Evolutionary conservation across 1,140 invertebrate genomes (phyloP), one percentile per base, ranked within the genome.

Genomic region (Dendrolimus kikuchii): DNA sequence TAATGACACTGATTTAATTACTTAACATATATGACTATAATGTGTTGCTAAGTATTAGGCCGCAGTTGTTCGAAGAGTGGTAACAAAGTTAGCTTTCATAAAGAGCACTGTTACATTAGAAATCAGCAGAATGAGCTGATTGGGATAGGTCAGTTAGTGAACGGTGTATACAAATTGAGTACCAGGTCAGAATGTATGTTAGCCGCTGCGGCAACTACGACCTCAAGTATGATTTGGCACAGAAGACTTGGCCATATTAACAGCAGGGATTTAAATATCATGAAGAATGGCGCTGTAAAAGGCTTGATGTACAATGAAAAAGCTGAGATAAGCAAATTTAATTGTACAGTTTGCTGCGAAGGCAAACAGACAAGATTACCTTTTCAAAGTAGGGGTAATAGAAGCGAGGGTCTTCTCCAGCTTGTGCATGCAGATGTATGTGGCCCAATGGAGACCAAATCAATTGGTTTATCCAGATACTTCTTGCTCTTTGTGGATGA

Each of bases 401-500:
- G 50, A 48, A 57, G 48, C 48, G 38, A 43, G 8, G n/a, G 49
- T 48, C 7, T 68, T 39, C 51, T 63, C 10, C 54, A 68, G 37
- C 23, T 62, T 6, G 57, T 70, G 6, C 64, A 72, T 44, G 43
- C 53, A 66, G n/a, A 76, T 54, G 51, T 75, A 5, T 73, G 55
- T 63, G 74, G 74, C 38, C 74, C 74, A 6, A 62, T 79, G 46
- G 53, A 59, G n/a, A 53, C 49, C 9, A 47, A 45, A 45, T 72
- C 66, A 6, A 39, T 64, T 10, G 55, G 55, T 46, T 62, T 46
- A 9, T 41, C 49, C 39, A 57, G 59, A 47, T 77, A 71, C 60
- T 73, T 74, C 48, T 50, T 72, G 38, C 48, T 60, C 7, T 72
- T 73, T 45, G 65, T 66, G 9, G 66, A 78, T 58, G 63, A 73